A percentile compares a stretch with the other conserved stretches of the same genome.
Conservation (phyloP, 2,888 invertebrate genomes). For the Drosophila diplacantha region DNA sequence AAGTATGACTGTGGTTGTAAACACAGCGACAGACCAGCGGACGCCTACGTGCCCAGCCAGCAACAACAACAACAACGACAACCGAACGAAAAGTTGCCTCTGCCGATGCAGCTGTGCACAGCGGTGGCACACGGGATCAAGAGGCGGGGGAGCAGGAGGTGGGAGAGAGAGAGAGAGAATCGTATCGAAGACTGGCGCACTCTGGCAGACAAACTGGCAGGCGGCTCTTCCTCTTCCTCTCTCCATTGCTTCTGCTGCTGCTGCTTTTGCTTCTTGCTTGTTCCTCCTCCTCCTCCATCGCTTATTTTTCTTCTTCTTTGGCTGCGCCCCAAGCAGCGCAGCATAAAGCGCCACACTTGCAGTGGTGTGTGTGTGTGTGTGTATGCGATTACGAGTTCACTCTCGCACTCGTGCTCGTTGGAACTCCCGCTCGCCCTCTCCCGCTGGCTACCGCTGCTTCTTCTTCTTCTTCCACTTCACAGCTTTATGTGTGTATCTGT, state of each 20-base stretch:
- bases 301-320: slow-evolving; percentile 30
- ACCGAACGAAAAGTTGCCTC: slow-evolving; percentile 21
- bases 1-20: slow-evolving; percentile 1
- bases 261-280: slow-evolving; percentile 21
- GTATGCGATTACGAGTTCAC: slow-evolving; percentile 40
- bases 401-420: slow-evolving; percentile 39
- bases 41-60: slow-evolving; percentile 58
- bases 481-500: slow-evolving; percentile 30
- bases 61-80: slow-evolving; percentile 19
- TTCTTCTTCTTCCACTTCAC: slow-evolving; percentile 24
- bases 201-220: slow-evolving; percentile 69
- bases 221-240: slow-evolving; percentile 46
- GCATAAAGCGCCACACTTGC: slow-evolving; percentile 53
- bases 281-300: slow-evolving; percentile 15
- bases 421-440: slow-evolving; percentile 24
- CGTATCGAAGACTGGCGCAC: slow-evolving; percentile 58
- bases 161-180: slow-evolving; percentile 8
- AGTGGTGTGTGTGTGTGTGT: slow-evolving; percentile 15
- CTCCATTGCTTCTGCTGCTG: slow-evolving; percentile 39
- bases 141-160: slow-evolving; percentile 3
- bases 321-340: slow-evolving; percentile 41
- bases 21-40: slow-evolving; percentile 53
- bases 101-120: slow-evolving; percentile 40
- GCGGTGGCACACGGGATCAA: slow-evolving; percentile 12
- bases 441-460: slow-evolving; percentile 16